Evolutionary conservation across 1,140 invertebrate species (phyloP), one percentile per base, ranked within the genome.

Genomic region (Catajapyx aquilonaris): DNA sequence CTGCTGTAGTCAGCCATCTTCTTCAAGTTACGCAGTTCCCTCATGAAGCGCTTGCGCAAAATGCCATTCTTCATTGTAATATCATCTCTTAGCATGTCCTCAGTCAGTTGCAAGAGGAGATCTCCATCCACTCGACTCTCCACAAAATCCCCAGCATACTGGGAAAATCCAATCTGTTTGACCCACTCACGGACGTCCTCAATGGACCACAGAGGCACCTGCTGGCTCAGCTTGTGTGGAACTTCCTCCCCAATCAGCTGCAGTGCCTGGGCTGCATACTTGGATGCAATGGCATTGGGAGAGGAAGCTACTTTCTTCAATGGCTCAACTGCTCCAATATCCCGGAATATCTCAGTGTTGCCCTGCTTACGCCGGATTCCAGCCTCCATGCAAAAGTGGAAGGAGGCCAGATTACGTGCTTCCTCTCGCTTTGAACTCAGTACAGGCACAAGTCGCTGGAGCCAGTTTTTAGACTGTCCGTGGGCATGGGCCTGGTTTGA

Each of bases 311-410:
- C 85, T 49, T 83, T 86, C 53, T 95, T 96, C 40, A 98, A 62
- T 0, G 90, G 81, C 46, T 94, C 85, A 34, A 98, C 81, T 1
- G 88, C 91, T 34, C 83, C 85, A 42, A 98, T 96, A 55, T 91
- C 86, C 36, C 73, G 66, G 52, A 98, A 96, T 47, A 94, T 80
- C 54, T 86, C 77, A 0, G 87, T 81, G 42, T 93, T 90, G 10
- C 86, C 84, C 58, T 97, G 93, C 46, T 87, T 77, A 47, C 91
- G 81, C 52, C 97, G 97, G 23, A 98, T 97, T 9, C 83, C 85
- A 2, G 94, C 93, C 57, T 98, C 94, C 87, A 98, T 95, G 49
- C 90, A 95, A 54, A 99, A 98, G 54, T 98, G 94, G 56, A 98
- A 99, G 19, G 93, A 90, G 0, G 94, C 93, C 36, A 98, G 56